Base-by-base conservation (phyloP, 2,113 vertebrate species). In the Nymphicus hollandicus region DNA sequence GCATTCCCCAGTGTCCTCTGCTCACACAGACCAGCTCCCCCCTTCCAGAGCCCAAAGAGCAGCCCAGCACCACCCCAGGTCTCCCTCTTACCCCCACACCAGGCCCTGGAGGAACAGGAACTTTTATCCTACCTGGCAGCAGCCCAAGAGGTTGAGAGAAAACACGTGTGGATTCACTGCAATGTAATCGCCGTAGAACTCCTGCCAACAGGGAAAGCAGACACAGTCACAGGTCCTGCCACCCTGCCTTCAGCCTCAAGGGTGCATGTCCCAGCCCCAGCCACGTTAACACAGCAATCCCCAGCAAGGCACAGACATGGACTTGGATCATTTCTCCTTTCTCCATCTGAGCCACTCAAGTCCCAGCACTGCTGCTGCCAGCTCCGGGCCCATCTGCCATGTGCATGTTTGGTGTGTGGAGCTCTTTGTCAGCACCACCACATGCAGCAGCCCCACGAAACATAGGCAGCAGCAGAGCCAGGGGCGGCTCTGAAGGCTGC, bases 141-240 rank as follows among this genome's bases (percentile, higher is more conserved):
- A 99, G 60, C 99, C 99, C 91, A 98, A 95, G 76, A 99, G 98
- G 98, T 99, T 99, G 81, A 99, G 98, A 31, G 99, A 99, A 96
- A 99, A 99, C 28, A 99, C 98, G 53, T 99, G 99, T n/a, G 99
- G 99, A 90, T 99, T 99, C 94, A 99, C 98, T 10, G 99, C 99
- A 6, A 99, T 99, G 97, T 99, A 99, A 91, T 99, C 99, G 6
- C 99, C 99, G 10, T 99, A 99, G 95, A 99, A 99, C 97, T 99
- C 99, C 99, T 99, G 97, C 61, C 96, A 97, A 82, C 8, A 44
- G 86, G 91, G 8, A 72, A 47, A 97, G 12, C 37, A 73, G 88
- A 60, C 7, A 82, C 4, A 63, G 82, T 92, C 16, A 72, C 5
- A 5, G 4, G 43, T 47, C 85, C 13, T 23, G 85, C 29, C 73